These are phyloP conservation scores for Toxonevra muliebris DNA, from an alignment of 2,888 invertebrate genomes.

Conservation along the genomic window DNA sequence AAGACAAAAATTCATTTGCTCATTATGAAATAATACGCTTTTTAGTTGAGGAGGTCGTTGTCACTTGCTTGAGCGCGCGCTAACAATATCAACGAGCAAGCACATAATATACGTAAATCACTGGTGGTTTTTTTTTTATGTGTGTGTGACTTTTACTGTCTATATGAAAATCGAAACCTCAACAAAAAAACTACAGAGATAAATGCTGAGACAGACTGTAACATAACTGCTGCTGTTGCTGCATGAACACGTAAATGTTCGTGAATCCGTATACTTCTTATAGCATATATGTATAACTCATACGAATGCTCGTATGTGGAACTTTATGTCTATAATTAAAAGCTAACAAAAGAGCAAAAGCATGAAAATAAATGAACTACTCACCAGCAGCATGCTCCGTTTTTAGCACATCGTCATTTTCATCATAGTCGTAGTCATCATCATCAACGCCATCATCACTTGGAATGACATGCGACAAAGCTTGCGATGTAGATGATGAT, in stretches of 20 bases:
- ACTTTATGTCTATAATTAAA: slow-evolving; percentile 55
- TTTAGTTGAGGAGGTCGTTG: too few relatives aligned
- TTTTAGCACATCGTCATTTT: slow-evolving; percentile 32
- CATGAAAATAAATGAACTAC: slow-evolving; percentile 36
- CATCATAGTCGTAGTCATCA: slow-evolving; percentile 35
- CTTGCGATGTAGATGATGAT: slow-evolving; percentile 1
- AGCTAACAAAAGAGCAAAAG: slow-evolving; percentile 53
- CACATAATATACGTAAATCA: too few relatives aligned
- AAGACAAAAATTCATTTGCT: too few relatives aligned
- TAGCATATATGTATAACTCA: slow-evolving; percentile 2
- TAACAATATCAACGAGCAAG: too few relatives aligned
- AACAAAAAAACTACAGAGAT: not conserved
- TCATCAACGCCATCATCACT: slow-evolving; percentile 17
- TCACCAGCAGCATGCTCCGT: slow-evolving; percentile 42
- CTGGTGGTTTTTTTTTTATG: too few relatives aligned
- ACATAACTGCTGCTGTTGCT: slow-evolving; percentile 3
- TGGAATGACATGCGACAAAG: slow-evolving; percentile 24
- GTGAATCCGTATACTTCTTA: not conserved
- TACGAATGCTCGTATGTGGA: slow-evolving; percentile 13
- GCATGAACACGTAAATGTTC: slow-evolving; percentile 10
- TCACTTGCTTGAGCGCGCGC: too few relatives aligned
- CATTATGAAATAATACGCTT: too few relatives aligned
- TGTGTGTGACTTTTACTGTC: slow-evolving; percentile 7
- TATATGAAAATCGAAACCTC: slow-evolving; percentile 8
- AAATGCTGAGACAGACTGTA: not conserved